Evolutionary conservation across 2,797 vertebrate genomes (phyloP).

Genomic region (Dallia pectoralis): DNA sequence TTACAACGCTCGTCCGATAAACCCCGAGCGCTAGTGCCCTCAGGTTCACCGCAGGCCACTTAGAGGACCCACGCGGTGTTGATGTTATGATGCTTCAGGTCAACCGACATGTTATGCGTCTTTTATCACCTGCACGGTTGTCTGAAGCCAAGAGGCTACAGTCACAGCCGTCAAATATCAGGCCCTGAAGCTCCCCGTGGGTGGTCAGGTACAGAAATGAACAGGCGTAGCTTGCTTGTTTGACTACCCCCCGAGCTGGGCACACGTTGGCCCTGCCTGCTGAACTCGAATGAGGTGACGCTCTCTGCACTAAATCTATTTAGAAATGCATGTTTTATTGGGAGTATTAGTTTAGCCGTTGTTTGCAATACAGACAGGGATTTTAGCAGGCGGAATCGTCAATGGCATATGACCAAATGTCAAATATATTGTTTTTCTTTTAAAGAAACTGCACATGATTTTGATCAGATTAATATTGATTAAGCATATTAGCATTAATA

Average conservation of each 20-base stretch:
- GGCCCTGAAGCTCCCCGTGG: slow-evolving; percentile 54
- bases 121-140: slow-evolving; percentile 54
- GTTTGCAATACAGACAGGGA: background rate
- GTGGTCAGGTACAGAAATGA: slow-evolving; percentile 62
- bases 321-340: slow-evolving; percentile 24
- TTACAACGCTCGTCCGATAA: slow-evolving; percentile 71
- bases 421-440: background rate
- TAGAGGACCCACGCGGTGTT: slow-evolving; percentile 24
- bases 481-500: too few relatives aligned
- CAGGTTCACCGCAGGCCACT: slow-evolving; percentile 51
- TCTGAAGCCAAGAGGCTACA: slow-evolving; percentile 33
- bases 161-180: slow-evolving; percentile 28
- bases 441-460: background rate
- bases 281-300: slow-evolving; percentile 6
- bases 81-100: slow-evolving; percentile 45
- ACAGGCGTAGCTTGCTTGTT: slow-evolving; percentile 33
- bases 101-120: slow-evolving; percentile 45
- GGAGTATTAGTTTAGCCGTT: background rate
- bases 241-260: slow-evolving; percentile 26
- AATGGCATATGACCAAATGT: background rate
- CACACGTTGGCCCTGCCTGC: slow-evolving; percentile 24
- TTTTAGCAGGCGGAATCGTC: background rate
- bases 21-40: slow-evolving; percentile 57
- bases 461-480: background rate
- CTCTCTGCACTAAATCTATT: slow-evolving; percentile 10